These are phyloP conservation scores for Heliconius charithonia DNA, from an alignment of 2,888 invertebrate species.

Conservation along the genomic window DNA sequence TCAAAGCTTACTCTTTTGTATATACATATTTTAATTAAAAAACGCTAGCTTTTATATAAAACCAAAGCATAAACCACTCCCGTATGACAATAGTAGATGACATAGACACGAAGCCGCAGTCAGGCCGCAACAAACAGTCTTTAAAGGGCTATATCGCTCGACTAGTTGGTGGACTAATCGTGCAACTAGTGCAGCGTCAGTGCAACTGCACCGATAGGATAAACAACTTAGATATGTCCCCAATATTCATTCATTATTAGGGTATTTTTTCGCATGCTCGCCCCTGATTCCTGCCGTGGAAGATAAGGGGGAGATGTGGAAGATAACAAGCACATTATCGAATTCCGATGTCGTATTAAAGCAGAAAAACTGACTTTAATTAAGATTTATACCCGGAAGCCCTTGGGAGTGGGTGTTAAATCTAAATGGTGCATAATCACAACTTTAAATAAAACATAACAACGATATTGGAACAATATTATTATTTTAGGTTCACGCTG, in stretches of 20 bases:
- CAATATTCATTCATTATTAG: constrained; percentile 80
- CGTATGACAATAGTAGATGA: constrained; percentile 50
- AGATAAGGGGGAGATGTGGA: constrained; percentile 63
- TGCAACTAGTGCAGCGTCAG: constrained; percentile 15
- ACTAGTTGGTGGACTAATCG: constrained; percentile 41
- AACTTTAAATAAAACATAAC: background rate
- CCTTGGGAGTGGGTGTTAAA: constrained; percentile 11
- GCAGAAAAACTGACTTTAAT: constrained; percentile 77
- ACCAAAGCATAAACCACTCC: constrained; percentile 46
- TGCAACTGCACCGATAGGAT: constrained; percentile 46
- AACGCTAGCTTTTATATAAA: constrained; percentile 46
- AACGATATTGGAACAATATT: background rate
- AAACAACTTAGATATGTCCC: constrained; percentile 65
- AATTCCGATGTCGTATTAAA: constrained; percentile 80
- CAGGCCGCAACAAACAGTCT: constrained; percentile 42
- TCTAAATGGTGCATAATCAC: constrained; percentile 10
- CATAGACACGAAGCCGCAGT: constrained; percentile 46
- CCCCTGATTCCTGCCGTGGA: constrained; percentile 66
- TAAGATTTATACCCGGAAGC: constrained; percentile 67
- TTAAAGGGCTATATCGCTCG: constrained; percentile 38
- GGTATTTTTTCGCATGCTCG: constrained; percentile 77
- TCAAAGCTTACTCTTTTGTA: constrained; percentile 44
- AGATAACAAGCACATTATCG: constrained; percentile 81
- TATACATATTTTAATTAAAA: constrained; percentile 46
- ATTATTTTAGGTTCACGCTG: no score